Conservation (phyloP, 2,113 vertebrate species). For the Melospiza georgiana region DNA sequence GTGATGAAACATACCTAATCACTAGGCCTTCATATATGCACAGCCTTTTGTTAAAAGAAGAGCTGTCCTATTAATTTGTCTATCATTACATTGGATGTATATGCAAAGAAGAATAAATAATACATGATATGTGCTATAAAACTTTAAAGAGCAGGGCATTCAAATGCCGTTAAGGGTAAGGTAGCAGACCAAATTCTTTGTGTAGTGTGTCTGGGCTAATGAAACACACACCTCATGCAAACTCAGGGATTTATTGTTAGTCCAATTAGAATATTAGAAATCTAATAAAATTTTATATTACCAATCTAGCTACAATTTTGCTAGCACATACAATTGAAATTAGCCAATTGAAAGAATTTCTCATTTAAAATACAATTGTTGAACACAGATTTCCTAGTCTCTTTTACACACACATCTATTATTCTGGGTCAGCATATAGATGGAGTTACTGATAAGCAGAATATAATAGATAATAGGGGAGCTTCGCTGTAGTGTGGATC, state of each 20-base stretch:
- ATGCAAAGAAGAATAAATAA: not conserved
- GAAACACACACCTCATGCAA: not conserved
- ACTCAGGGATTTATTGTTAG: not conserved
- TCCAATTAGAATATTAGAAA: not conserved
- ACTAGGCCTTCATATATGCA: not conserved
- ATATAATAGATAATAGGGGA: not conserved
- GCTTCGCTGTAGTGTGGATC: accelerated
- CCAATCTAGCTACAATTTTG: not conserved
- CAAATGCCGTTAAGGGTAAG: not conserved
- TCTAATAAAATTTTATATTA: not conserved
- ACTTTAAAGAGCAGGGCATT: not conserved
- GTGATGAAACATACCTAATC: not conserved
- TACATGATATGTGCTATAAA: not conserved
- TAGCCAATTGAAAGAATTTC: not conserved
- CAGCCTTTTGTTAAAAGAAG: not conserved
- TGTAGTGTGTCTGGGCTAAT: not conserved
- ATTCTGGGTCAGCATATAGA: not conserved
- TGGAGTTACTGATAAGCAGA: not conserved
- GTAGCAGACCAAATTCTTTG: not conserved
- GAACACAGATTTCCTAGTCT: not conserved
- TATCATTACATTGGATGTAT: not conserved
- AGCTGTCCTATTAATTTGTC: not conserved
- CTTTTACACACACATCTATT: not conserved
- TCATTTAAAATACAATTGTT: not conserved
- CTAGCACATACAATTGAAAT: not conserved